phyloP scores from a whole-genome alignment of 2,797 vertebrate genomes.

The Neosilurus hyrtlii region DNA sequence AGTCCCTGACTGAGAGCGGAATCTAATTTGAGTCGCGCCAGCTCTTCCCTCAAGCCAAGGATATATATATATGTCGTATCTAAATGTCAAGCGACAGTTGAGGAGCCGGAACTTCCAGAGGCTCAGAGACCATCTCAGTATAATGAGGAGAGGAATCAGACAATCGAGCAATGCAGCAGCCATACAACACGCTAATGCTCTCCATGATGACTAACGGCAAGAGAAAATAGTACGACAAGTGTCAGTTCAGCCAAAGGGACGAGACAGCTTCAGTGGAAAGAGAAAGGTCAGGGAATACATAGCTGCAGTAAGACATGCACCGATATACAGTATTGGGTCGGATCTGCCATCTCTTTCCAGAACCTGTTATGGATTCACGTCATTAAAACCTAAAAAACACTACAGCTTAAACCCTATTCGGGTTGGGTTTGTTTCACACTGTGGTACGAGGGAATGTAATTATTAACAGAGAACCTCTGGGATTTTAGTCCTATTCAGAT shows the following conservation, averaged over 20 bases:
- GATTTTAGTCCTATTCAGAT: background rate
- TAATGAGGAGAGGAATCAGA: constrained; percentile 42
- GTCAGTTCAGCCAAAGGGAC: constrained; percentile 45
- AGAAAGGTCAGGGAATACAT: constrained; percentile 48
- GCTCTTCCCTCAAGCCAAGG: constrained; percentile 52
- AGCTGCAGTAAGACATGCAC: constrained; percentile 49
- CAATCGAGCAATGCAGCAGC: constrained; percentile 40
- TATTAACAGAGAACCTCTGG: background rate
- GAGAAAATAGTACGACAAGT: constrained; percentile 55
- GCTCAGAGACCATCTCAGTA: constrained; percentile 42
- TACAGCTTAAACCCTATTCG: background rate
- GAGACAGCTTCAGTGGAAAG: constrained; percentile 23
- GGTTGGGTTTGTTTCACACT: background rate
- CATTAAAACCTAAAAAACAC: background rate
- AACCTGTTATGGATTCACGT: constrained; percentile 11
- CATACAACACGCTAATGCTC: constrained; percentile 26
- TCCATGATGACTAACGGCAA: constrained; percentile 47
- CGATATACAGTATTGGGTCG: constrained; percentile 9
- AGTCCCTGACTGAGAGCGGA: constrained; percentile 43
- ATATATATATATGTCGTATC: constrained; percentile 52
- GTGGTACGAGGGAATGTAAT: background rate
- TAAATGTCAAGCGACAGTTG: constrained; percentile 59
- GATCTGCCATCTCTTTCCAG: constrained; percentile 23
- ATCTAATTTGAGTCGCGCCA: constrained; percentile 54
- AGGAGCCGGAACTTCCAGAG: constrained; percentile 46